Evolutionary conservation across 2,888 invertebrate species (phyloP).

Genomic region (Dasysyrphus albostriatus): DNA sequence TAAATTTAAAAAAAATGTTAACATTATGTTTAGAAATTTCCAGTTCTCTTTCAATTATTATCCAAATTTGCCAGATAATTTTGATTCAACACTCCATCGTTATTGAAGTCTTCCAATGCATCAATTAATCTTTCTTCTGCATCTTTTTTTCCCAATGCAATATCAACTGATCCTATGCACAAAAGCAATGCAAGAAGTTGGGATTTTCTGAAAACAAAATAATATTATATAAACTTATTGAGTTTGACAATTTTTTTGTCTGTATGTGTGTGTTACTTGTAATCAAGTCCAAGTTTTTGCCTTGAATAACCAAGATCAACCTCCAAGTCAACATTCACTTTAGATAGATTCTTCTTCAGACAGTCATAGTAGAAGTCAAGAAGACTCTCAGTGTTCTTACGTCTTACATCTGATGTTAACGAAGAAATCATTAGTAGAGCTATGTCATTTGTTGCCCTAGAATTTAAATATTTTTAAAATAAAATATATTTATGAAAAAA

Average conservation of each 20-base stretch:
- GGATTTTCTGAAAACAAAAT: constrained; percentile 84
- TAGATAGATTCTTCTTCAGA: constrained; percentile 86
- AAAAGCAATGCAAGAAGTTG: constrained; percentile 90
- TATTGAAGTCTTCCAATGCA: constrained; percentile 89
- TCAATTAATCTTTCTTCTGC: constrained; percentile 91
- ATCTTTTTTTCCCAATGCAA: constrained; percentile 90
- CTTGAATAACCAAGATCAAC: constrained; percentile 85
- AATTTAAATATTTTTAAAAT: constrained; percentile 31
- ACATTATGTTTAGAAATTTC: background rate
- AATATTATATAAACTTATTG: background rate
- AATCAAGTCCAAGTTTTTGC: constrained; percentile 85
- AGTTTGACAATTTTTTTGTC: background rate
- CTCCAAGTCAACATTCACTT: constrained; percentile 87
- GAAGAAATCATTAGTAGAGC: constrained; percentile 90
- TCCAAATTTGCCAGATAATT: constrained; percentile 66
- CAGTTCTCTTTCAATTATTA: constrained; percentile 51
- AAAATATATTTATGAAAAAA: background rate
- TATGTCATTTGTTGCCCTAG: constrained; percentile 90
- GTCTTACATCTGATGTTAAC: constrained; percentile 88
- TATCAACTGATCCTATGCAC: constrained; percentile 92
- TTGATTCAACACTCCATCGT: constrained; percentile 87
- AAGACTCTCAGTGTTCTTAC: constrained; percentile 86
- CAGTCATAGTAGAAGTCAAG: constrained; percentile 89
- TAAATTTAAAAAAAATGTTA: constrained; percentile 1
- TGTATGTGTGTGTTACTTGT: constrained; percentile 78